Conservation (phyloP, 2,113 vertebrate genomes). For the Cariama cristata region DNA sequence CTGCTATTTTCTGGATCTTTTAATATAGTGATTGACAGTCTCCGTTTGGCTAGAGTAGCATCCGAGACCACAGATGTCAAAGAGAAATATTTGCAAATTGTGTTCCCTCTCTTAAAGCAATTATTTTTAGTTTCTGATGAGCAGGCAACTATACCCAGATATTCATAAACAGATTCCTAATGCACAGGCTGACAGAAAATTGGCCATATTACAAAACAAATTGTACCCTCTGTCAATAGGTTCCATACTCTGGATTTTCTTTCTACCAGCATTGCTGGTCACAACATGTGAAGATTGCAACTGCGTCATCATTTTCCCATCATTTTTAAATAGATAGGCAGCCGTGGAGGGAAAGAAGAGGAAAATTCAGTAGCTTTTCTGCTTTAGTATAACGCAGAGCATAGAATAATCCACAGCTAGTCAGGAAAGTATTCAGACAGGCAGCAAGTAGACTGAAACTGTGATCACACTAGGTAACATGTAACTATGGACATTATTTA, state of each 20-base stretch:
- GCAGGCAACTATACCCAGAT: constrained; percentile 7
- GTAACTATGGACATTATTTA: not conserved
- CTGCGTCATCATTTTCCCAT: not conserved
- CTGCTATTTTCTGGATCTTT: constrained; percentile 31
- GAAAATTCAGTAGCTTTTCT: not conserved
- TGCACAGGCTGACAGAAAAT: constrained; percentile 23
- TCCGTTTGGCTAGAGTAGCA: constrained; percentile 12
- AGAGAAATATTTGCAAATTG: constrained; percentile 61
- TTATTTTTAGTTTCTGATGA: constrained; percentile 56
- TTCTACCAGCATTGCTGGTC: not conserved
- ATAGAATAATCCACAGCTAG: not conserved
- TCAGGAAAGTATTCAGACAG: not conserved
- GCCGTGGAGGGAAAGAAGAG: not conserved
- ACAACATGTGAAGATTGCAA: not conserved
- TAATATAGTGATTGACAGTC: constrained; percentile 29
- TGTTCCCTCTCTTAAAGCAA: constrained; percentile 21
- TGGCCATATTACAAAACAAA: constrained; percentile 9
- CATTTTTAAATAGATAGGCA: not conserved
- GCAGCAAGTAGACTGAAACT: not conserved
- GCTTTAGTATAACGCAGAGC: not conserved
- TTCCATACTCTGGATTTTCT: constrained; percentile 14
- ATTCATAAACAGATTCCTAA: constrained; percentile 43
- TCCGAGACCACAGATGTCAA: constrained; percentile 38
- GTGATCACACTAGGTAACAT: not conserved
- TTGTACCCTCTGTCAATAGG: not conserved